These are phyloP conservation scores for Parus major DNA, from an alignment of 2,113 vertebrate species.

Conservation along the genomic window DNA sequence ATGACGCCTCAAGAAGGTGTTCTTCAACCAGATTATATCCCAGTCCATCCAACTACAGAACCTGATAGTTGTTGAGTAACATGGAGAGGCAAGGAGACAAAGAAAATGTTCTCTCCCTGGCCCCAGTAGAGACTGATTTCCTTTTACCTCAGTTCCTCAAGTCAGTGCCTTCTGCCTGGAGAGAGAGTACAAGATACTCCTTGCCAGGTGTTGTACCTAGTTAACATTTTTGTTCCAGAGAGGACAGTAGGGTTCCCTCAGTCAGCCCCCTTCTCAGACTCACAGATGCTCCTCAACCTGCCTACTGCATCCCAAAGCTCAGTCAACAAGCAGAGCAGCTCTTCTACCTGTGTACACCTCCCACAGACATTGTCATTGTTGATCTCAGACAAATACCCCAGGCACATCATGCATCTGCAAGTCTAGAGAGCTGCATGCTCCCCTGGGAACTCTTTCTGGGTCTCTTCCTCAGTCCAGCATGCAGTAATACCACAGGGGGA, in stretches of 20 bases:
- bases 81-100: background rate
- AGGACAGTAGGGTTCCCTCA: background rate
- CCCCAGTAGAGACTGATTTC: background rate
- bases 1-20: background rate
- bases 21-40: background rate
- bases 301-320: background rate
- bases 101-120: background rate
- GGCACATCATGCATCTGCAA: background rate
- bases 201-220: background rate
- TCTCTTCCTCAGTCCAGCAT: background rate
- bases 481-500: background rate
- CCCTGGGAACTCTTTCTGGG: background rate
- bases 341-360: background rate
- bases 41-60: background rate
- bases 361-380: fast-evolving
- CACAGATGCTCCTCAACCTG: background rate
- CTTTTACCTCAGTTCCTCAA: background rate
- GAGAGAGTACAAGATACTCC: background rate
- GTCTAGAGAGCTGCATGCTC: background rate
- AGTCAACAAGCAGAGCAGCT: fast-evolving
- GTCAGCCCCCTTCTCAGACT: background rate
- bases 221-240: background rate
- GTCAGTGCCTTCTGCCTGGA: background rate
- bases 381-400: background rate
- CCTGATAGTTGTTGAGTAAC: background rate